Evolutionary conservation across 2,113 vertebrate genomes (phyloP).

Genomic region (Malurus melanocephalus): DNA sequence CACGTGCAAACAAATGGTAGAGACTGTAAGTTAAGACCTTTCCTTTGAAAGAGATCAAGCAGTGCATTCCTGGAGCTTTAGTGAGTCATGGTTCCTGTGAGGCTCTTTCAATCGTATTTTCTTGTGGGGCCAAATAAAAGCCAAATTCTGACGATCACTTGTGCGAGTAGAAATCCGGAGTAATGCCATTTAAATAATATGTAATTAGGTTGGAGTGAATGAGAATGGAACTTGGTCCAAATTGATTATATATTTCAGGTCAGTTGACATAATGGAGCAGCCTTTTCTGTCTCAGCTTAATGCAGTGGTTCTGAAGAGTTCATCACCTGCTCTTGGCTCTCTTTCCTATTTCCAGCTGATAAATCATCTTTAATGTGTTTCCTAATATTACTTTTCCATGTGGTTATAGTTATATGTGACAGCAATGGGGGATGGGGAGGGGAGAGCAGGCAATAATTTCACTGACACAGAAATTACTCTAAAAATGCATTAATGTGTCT

Average conservation of each 20-base stretch:
- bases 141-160: slow-evolving; percentile 19
- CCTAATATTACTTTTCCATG: slow-evolving; percentile 45
- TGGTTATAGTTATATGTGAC: slow-evolving; percentile 40
- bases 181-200: slow-evolving; percentile 49
- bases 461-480: slow-evolving; percentile 50
- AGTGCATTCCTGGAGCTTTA: background rate
- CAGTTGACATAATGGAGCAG: slow-evolving; percentile 59
- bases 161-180: slow-evolving; percentile 20
- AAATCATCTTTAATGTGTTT: slow-evolving; percentile 64
- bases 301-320: slow-evolving; percentile 61
- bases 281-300: slow-evolving; percentile 61
- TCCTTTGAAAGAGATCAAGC: background rate
- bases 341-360: slow-evolving; percentile 62
- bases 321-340: slow-evolving; percentile 59
- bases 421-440: background rate
- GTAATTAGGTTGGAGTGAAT: slow-evolving; percentile 38
- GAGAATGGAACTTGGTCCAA: slow-evolving; percentile 54
- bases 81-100: background rate
- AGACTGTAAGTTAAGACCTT: background rate
- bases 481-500: slow-evolving; percentile 49
- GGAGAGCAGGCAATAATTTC: slow-evolving; percentile 41
- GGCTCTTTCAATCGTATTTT: slow-evolving; percentile 4
- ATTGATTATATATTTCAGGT: slow-evolving; percentile 63
- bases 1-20: background rate
- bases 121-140: slow-evolving; percentile 16